These are phyloP conservation scores for Embiotoca jacksoni DNA, from an alignment of 2,113 vertebrate genomes.

Conservation along the genomic window DNA sequence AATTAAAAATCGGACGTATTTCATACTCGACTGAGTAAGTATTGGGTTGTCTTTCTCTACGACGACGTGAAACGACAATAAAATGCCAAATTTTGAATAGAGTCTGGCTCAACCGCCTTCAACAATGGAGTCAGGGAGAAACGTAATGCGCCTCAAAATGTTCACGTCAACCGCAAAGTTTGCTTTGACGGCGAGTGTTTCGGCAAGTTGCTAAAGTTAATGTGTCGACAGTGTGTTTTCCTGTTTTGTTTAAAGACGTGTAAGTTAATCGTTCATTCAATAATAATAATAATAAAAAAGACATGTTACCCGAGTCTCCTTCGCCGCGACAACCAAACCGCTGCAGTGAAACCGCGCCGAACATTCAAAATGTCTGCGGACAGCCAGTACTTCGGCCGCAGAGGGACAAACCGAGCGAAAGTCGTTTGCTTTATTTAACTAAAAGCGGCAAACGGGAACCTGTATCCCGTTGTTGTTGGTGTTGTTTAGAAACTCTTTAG, in stretches of 20 bases:
- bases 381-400: slow-evolving; percentile 5
- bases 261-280: rapidly evolving
- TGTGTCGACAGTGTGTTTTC: too few species aligned
- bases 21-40: not conserved
- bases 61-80: not conserved
- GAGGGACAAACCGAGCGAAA: slow-evolving; percentile 50
- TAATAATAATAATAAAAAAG: not conserved
- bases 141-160: not conserved
- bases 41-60: not conserved
- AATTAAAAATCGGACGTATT: not conserved
- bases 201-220: not conserved
- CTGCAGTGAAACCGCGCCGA: slow-evolving; percentile 55
- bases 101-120: not conserved
- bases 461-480: too few species aligned
- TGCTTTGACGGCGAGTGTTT: not conserved
- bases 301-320: slow-evolving; percentile 32
- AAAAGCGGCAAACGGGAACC: too few species aligned
- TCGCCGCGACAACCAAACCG: not conserved
- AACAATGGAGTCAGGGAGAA: not conserved
- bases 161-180: not conserved
- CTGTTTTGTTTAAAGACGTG: not conserved
- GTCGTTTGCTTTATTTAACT: not conserved
- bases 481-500: too few species aligned
- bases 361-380: slow-evolving; percentile 61
- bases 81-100: not conserved